Evolutionary conservation across 2,888 invertebrate genomes (phyloP).

Genomic region (Tipula confusa): DNA sequence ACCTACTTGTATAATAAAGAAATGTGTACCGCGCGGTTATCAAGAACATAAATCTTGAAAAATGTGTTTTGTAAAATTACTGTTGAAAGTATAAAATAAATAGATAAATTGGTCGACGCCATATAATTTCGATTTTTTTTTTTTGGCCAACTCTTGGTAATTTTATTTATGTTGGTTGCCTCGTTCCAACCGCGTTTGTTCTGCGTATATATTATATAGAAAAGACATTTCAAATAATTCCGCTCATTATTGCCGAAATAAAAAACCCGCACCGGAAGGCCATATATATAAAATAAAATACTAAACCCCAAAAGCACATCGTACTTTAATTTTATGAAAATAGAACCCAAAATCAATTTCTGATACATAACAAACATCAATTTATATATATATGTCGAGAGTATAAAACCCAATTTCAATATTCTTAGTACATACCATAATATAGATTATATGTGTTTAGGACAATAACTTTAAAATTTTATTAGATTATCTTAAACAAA

Average conservation of each 20-base stretch:
- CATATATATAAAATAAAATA: not conserved
- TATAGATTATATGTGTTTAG: not conserved
- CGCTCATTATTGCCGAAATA: not conserved
- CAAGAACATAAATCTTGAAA: not conserved
- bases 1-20: not conserved
- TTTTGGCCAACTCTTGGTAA: not conserved
- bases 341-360: not conserved
- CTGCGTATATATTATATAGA: too few species aligned
- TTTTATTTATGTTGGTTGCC: not conserved
- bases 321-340: not conserved
- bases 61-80: not conserved
- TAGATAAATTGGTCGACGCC: not conserved
- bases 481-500: not conserved
- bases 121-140: not conserved
- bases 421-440: too few species aligned
- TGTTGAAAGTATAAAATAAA: constrained; percentile 20
- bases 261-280: not conserved
- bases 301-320: not conserved
- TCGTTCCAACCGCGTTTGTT: not conserved
- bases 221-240: not conserved
- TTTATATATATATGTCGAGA: too few species aligned
- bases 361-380: not conserved
- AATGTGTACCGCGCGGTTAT: not conserved
- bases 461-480: constrained; percentile 14
- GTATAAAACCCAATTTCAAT: not conserved